phyloP scores from a whole-genome alignment of 2,888 invertebrate genomes.

The Abrostola triplasia region DNA sequence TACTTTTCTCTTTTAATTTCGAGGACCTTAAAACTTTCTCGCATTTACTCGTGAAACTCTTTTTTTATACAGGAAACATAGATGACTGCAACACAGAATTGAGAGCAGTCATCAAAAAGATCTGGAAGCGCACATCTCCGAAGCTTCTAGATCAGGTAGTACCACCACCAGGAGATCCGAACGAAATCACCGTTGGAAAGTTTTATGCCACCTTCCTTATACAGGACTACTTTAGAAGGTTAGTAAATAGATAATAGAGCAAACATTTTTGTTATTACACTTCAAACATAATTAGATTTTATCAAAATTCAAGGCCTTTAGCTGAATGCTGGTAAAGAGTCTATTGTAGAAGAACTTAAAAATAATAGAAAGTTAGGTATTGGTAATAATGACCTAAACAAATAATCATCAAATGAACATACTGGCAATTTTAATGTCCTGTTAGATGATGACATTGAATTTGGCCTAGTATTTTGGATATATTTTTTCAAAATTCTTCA shows the following conservation, averaged over 20 bases:
- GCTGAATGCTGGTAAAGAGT: no score
- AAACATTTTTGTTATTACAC: constrained; percentile 6
- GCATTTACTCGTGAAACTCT: background rate
- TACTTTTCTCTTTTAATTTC: no score
- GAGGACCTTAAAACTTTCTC: background rate
- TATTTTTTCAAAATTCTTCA: constrained; percentile 4
- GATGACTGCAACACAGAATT: constrained; percentile 98
- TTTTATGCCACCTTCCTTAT: constrained; percentile 99
- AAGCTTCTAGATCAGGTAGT: constrained; percentile 99
- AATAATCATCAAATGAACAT: no score
- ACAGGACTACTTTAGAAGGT: constrained; percentile 99
- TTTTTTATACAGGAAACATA: constrained; percentile 90
- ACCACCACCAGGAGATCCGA: constrained; percentile 99
- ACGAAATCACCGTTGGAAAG: constrained; percentile 99
- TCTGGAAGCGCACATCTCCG: constrained; percentile 99
- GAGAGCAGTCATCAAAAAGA: constrained; percentile 97
- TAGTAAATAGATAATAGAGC: constrained; percentile 24
- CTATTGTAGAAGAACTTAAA: no score
- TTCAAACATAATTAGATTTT: constrained; percentile 12
- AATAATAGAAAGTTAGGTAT: no score
- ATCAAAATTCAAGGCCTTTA: constrained; percentile 13
- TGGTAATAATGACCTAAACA: no score
- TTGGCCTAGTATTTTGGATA: background rate
- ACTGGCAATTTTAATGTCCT: no score
- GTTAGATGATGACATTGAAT: no score